These are phyloP conservation scores for Pseudochirops corinnae DNA, from an alignment of 2,797 vertebrate species.

Conservation along the genomic window DNA sequence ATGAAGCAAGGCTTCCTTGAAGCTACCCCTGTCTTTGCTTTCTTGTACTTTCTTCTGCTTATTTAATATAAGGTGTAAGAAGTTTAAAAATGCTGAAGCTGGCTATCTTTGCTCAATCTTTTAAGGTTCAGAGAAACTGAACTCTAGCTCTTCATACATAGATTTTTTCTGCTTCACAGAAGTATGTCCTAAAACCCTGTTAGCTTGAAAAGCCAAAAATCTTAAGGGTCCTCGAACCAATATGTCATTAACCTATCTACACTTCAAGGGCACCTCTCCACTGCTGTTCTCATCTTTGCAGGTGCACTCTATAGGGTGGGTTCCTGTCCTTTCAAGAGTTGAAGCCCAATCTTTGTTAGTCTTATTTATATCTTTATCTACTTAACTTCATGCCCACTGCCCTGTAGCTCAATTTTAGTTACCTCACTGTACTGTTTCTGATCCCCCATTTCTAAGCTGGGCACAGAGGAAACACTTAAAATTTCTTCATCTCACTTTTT, in stretches of 20 bases:
- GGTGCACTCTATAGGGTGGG: neutral
- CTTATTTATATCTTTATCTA: neutral
- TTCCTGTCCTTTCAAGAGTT: neutral
- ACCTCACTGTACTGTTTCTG: neutral
- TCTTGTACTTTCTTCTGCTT: neutral
- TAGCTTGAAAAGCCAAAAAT: neutral
- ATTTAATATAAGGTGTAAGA: neutral
- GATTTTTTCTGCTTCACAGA: conserved; percentile 9
- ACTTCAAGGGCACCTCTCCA: neutral
- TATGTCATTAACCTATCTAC: conserved; percentile 2
- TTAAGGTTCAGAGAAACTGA: neutral
- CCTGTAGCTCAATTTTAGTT: neutral
- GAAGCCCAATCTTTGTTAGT: neutral
- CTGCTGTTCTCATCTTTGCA: neutral
- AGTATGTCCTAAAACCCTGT: neutral
- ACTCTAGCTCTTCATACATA: neutral
- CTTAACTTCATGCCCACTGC: neutral
- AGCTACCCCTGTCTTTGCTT: neutral
- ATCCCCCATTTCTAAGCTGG: neutral
- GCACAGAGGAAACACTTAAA: neutral
- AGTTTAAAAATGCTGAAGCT: neutral
- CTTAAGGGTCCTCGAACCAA: neutral
- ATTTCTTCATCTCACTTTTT: neutral
- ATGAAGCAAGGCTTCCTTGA: neutral
- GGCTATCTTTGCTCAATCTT: neutral